Conservation (phyloP, 2,888 invertebrate species). For the Trissoscelio sp. region DNA sequence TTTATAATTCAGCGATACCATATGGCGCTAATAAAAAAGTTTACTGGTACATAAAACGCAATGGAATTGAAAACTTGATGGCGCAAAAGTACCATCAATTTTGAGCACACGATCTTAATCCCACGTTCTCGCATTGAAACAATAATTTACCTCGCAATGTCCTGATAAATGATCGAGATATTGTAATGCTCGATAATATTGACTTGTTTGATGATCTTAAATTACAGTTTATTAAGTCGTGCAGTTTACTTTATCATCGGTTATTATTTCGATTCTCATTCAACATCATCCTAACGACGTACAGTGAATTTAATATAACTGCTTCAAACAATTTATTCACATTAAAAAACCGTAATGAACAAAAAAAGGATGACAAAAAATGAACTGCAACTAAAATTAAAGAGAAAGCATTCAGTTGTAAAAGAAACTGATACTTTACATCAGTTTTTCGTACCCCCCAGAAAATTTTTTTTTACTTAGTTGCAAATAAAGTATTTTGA, state of each 20-base stretch:
- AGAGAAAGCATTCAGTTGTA: background rate
- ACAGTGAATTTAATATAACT: background rate
- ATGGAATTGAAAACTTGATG: conserved; percentile 24
- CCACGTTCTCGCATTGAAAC: conserved; percentile 23
- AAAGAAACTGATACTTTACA: background rate
- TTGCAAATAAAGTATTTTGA: no score
- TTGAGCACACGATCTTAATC: conserved; percentile 39
- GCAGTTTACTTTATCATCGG: conserved; percentile 33
- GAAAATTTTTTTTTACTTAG: no score
- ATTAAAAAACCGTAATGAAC: background rate
- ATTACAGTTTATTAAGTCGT: conserved; percentile 40
- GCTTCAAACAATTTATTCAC: background rate
- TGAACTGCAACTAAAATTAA: background rate
- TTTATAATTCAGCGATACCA: conserved; percentile 6
- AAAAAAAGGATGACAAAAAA: background rate
- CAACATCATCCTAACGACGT: background rate
- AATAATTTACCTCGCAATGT: conserved; percentile 41
- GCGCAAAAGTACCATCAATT: conserved; percentile 34
- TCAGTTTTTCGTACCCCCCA: background rate
- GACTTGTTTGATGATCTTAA: conserved; percentile 49
- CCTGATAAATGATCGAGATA: conserved; percentile 59
- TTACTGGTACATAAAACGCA: conserved; percentile 27
- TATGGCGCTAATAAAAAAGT: conserved; percentile 31
- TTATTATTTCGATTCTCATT: conserved; percentile 8
- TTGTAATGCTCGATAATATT: conserved; percentile 50